These are phyloP conservation scores for Platysteira castanea DNA, from an alignment of 2,113 vertebrate genomes.

Conservation along the genomic window DNA sequence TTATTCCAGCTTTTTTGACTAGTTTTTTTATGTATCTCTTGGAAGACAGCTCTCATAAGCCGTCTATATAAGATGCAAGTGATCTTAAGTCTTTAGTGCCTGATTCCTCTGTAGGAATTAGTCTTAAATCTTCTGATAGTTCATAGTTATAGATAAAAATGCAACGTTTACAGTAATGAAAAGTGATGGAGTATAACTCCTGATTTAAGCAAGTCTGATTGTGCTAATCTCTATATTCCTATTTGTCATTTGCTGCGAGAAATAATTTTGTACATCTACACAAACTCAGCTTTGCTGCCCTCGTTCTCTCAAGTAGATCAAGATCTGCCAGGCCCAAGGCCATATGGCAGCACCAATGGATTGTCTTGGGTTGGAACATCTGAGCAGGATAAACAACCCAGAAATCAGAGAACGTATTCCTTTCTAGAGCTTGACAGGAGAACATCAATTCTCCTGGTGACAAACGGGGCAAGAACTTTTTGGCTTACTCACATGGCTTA, in stretches of 20 bases:
- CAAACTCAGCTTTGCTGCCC: neutral
- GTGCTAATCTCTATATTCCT: neutral
- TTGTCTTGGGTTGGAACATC: neutral
- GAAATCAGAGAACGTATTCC: neutral
- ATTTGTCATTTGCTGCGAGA: neutral
- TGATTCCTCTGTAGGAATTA: neutral
- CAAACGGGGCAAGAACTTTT: neutral
- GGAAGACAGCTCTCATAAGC: neutral
- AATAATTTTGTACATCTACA: neutral
- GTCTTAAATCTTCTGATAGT: neutral
- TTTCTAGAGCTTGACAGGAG: neutral
- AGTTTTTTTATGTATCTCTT: neutral
- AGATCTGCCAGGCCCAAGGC: neutral
- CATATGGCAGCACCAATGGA: neutral
- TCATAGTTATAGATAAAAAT: neutral
- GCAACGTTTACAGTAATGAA: neutral
- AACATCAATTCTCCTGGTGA: neutral
- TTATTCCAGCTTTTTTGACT: neutral
- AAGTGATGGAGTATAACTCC: neutral
- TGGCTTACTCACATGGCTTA: neutral
- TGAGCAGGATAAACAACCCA: neutral
- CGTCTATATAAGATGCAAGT: neutral
- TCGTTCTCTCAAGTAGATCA: fast-evolving
- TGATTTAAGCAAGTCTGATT: neutral
- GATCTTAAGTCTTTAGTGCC: neutral